Evolutionary conservation across 2,797 vertebrate genomes (phyloP).

Genomic region (Orestias chungarensis): DNA sequence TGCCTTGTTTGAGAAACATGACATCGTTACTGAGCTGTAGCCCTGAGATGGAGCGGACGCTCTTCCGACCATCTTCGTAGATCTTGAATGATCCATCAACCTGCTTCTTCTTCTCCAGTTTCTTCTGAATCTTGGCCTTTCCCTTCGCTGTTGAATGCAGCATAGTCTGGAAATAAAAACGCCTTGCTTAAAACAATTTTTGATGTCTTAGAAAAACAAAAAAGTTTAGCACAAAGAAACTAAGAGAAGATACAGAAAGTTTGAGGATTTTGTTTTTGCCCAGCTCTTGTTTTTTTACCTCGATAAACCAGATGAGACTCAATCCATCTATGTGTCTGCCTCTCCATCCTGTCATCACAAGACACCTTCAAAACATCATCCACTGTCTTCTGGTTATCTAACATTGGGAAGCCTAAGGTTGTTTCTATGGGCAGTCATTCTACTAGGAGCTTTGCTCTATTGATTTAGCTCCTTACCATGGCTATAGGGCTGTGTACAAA

Average conservation of each 20-base stretch:
- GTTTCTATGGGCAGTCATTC: not conserved
- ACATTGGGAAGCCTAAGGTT: not conserved
- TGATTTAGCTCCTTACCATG: not conserved
- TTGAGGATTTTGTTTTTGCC: not conserved
- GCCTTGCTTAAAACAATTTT: not conserved
- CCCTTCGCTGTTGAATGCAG: conserved; percentile 88
- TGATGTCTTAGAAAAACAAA: not conserved
- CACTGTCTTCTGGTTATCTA: not conserved
- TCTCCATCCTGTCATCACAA: not conserved
- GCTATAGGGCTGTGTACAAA: not conserved
- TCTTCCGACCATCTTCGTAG: conserved; percentile 91
- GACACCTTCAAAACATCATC: not conserved
- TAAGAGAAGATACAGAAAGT: not conserved
- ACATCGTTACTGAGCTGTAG: conserved; percentile 89
- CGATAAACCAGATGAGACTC: not conserved
- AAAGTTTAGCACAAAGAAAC: not conserved
- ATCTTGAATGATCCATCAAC: conserved; percentile 89
- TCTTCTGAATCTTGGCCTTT: conserved; percentile 91
- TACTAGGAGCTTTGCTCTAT: not conserved
- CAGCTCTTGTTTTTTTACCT: not conserved
- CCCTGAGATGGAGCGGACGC: conserved; percentile 88
- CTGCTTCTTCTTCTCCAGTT: conserved; percentile 92
- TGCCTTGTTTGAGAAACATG: conserved; percentile 93
- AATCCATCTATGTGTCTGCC: not conserved
- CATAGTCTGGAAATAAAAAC: conserved; percentile 80